Evolutionary conservation across 35 echinoderm and acorn worm species (phyloP).

Genomic region (Apostichopus parvimensis): DNA sequence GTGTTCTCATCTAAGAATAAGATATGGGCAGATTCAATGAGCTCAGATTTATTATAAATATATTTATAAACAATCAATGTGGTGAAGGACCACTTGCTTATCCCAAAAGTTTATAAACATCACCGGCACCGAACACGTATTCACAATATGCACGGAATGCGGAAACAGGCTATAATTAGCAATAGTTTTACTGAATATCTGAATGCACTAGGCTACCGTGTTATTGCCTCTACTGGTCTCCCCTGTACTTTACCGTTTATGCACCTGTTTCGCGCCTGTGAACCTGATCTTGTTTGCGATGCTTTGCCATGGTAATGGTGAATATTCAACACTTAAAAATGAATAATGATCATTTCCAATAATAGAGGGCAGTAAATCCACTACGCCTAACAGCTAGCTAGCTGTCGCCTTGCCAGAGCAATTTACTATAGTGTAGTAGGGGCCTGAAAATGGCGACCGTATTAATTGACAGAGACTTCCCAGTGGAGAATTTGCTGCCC

Average conservation of each 20-base stretch:
- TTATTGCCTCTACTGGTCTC: no score
- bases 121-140: not conserved
- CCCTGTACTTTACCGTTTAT: not conserved
- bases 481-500: constrained; percentile 79
- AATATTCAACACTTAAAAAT: constrained; percentile 13
- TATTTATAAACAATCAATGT: no score
- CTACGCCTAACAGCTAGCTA: not conserved
- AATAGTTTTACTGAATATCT: not conserved
- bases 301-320: constrained; percentile 39
- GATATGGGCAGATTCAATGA: not conserved
- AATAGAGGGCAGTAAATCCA: constrained; percentile 24
- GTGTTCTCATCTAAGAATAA: not conserved
- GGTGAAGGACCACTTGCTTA: not conserved
- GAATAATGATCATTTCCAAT: not conserved
- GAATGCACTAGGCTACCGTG: not conserved
- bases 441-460: constrained; percentile 79
- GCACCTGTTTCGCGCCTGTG: not conserved
- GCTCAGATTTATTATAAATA: no score
- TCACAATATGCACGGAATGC: not conserved
- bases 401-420: not conserved
- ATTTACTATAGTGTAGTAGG: not conserved
- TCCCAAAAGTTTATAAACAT: not conserved
- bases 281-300: not conserved
- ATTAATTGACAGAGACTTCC: constrained; percentile 80
- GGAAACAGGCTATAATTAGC: not conserved